phyloP scores from a whole-genome alignment of 2,797 vertebrate genomes.

The Enteromius unitaeniatus region DNA sequence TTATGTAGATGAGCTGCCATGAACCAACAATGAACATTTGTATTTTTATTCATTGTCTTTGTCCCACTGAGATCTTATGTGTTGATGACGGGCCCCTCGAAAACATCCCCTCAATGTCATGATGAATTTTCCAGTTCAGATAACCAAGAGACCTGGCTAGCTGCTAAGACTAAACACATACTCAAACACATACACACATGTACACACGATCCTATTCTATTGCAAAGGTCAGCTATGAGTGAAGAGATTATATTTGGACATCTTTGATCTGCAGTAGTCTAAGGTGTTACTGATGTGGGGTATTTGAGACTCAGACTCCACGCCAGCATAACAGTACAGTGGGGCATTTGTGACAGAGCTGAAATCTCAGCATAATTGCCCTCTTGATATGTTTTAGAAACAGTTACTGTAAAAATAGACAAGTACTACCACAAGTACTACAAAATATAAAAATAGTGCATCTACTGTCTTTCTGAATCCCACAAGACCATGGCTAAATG shows the following conservation, averaged over 20 bases:
- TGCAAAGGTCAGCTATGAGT: constrained; percentile 77
- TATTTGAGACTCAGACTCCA: constrained; percentile 1
- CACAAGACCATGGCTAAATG: constrained; percentile 56
- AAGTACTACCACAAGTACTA: too few species aligned
- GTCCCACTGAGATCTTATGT: not conserved
- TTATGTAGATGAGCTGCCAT: not conserved
- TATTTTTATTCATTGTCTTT: not conserved
- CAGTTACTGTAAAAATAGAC: not conserved
- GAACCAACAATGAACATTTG: not conserved
- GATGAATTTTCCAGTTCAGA: constrained; percentile 29
- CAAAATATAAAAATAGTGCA: not conserved
- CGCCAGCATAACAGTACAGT: not conserved
- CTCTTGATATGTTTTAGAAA: not conserved
- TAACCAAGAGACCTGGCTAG: constrained; percentile 47
- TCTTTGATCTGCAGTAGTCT: constrained; percentile 61
- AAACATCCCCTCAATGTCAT: constrained; percentile 21
- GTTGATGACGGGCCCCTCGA: constrained; percentile 4
- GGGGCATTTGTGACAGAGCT: constrained; percentile 11
- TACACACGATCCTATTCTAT: constrained; percentile 39
- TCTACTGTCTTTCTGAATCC: constrained; percentile 34
- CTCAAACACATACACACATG: constrained; percentile 17
- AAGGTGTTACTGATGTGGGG: constrained; percentile 39
- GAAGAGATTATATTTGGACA: constrained; percentile 73
- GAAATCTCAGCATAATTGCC: not conserved
- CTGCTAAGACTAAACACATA: constrained; percentile 65